Conservation (phyloP, 2,888 invertebrate species). For the Rhimphoctona megacephalus region DNA sequence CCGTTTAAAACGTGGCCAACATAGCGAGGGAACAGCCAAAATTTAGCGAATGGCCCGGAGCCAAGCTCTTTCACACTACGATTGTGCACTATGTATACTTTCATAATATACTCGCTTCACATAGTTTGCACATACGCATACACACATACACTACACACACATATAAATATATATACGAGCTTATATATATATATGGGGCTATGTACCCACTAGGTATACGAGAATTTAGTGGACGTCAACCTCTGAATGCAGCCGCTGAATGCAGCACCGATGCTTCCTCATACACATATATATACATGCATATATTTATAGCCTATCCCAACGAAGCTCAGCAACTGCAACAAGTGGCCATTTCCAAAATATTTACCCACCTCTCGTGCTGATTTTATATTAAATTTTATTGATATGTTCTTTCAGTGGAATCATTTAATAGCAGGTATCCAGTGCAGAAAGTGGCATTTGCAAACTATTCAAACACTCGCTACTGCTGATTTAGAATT, state of each 20-base stretch:
- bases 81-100: slow-evolving; percentile 1
- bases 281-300: slow-evolving; percentile 49
- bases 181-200: slow-evolving; percentile 27
- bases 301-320: slow-evolving; percentile 18
- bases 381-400: neutral
- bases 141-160: no score
- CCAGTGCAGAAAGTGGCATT: neutral
- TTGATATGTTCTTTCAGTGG: neutral
- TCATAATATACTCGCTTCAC: slow-evolving; percentile 11
- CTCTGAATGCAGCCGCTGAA: slow-evolving; percentile 56
- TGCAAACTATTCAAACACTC: no score
- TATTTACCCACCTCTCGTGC: slow-evolving; percentile 58
- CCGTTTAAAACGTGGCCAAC: slow-evolving; percentile 37
- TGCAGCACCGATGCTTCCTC: slow-evolving; percentile 25
- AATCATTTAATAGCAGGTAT: neutral
- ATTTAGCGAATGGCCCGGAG: slow-evolving; percentile 62
- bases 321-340: slow-evolving; percentile 55
- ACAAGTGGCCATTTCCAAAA: slow-evolving; percentile 72
- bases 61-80: slow-evolving; percentile 49
- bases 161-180: neutral
- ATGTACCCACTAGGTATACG: slow-evolving; percentile 14
- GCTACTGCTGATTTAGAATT: no score
- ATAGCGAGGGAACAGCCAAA: slow-evolving; percentile 59
- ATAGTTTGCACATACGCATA: slow-evolving; percentile 11
- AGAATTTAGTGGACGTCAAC: slow-evolving; percentile 35